phyloP scores from a whole-genome alignment of 2,888 invertebrate genomes.

The Sympetrum striolatum region DNA sequence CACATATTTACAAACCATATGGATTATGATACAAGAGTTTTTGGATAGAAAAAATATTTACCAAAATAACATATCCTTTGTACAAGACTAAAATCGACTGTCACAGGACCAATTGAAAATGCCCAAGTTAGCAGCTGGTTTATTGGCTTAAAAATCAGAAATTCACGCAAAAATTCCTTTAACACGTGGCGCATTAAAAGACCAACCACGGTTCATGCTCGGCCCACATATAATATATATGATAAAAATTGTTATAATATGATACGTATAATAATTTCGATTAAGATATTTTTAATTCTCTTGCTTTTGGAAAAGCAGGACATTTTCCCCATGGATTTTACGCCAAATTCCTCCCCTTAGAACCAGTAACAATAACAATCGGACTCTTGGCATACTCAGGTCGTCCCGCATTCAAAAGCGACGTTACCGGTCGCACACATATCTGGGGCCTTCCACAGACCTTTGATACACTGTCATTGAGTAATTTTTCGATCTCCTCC shows the following conservation, averaged over 20 bases:
- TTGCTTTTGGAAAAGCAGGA: not conserved
- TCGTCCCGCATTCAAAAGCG: not conserved
- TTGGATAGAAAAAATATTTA: constrained; percentile 16
- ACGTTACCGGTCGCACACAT: not conserved
- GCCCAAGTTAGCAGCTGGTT: constrained; percentile 40
- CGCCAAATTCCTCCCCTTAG: not conserved
- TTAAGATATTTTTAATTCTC: constrained; percentile 8
- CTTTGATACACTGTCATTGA: not conserved
- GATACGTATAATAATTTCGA: constrained; percentile 40
- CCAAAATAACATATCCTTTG: constrained; percentile 34
- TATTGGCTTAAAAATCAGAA: constrained; percentile 21
- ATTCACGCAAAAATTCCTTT: not conserved
- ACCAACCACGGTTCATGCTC: not conserved
- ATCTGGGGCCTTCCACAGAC: not conserved
- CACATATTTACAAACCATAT: constrained; percentile 34
- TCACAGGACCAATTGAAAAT: constrained; percentile 28
- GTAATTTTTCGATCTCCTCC: not conserved
- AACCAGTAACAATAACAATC: not conserved
- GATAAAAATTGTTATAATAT: constrained; percentile 20
- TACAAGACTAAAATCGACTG: constrained; percentile 27
- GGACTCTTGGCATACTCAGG: not conserved
- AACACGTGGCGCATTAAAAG: not conserved
- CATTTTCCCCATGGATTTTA: not conserved
- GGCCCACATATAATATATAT: constrained; percentile 6
- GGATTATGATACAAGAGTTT: constrained; percentile 32